These are phyloP conservation scores for Oophaga pumilio DNA, from an alignment of 2,113 vertebrate genomes.

Conservation along the genomic window DNA sequence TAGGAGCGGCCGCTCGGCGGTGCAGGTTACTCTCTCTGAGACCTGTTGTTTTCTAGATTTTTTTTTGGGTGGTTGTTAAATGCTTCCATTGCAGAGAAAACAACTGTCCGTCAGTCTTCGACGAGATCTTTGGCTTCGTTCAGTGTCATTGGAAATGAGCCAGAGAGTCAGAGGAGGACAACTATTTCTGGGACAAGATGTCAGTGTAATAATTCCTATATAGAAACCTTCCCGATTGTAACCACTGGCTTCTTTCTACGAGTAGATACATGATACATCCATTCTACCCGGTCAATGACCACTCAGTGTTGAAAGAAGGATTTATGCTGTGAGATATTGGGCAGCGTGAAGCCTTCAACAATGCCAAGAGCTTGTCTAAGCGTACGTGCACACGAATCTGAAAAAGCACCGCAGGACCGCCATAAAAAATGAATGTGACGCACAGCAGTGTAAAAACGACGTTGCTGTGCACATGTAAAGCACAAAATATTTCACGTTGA, in stretches of 20 bases:
- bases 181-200: not conserved
- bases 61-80: not conserved
- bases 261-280: not conserved
- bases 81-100: not conserved
- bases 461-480: too few relatives aligned
- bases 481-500: too few relatives aligned
- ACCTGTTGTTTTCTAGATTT: not conserved
- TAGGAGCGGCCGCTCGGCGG: too few relatives aligned
- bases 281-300: not conserved
- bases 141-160: conserved; percentile 6
- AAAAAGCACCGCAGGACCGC: too few relatives aligned
- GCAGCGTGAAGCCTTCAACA: not conserved
- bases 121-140: conserved; percentile 3
- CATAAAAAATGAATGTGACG: too few relatives aligned
- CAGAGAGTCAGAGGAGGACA: conserved; percentile 38
- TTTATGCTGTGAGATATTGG: not conserved
- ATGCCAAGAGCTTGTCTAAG: too few relatives aligned
- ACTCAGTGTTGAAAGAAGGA: not conserved
- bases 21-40: not conserved
- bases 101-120: not conserved
- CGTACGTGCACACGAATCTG: too few relatives aligned
- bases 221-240: not conserved
- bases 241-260: not conserved
- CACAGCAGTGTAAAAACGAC: too few relatives aligned
- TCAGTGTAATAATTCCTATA: not conserved